A percentile compares a stretch with the other conserved stretches of the same genome.
Conservation (phyloP, 2,797 vertebrate species). For the Novumbra hubbsi region DNA sequence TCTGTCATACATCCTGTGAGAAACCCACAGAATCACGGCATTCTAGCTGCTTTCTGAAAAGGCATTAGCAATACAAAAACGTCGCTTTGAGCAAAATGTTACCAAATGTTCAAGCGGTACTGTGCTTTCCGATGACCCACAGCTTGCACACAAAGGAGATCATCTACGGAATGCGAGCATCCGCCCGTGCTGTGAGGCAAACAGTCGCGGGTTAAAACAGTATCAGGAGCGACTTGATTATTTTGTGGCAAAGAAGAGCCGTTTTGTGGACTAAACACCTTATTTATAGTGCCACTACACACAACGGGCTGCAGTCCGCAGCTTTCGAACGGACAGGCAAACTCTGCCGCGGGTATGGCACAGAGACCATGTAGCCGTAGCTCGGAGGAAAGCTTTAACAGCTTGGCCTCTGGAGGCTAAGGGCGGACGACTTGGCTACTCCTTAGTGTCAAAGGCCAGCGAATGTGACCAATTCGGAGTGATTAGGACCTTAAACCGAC, state of each 20-base stretch:
- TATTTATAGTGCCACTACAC: background rate
- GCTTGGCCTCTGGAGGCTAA: background rate
- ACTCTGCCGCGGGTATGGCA: slow-evolving; percentile 50
- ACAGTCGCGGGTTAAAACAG: background rate
- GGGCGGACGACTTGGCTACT: background rate
- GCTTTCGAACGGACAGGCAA: slow-evolving; percentile 17
- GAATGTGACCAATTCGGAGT: background rate
- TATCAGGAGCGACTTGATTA: background rate
- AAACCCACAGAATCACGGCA: too few species aligned
- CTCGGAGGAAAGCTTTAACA: slow-evolving; percentile 40
- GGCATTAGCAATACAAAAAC: background rate
- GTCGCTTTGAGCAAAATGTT: background rate
- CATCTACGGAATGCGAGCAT: background rate
- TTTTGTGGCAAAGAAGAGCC: background rate
- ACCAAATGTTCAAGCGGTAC: background rate
- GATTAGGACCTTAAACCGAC: background rate
- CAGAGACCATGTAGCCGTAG: slow-evolving; percentile 50
- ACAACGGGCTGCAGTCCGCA: slow-evolving; percentile 14
- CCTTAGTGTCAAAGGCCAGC: background rate
- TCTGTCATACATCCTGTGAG: too few species aligned
- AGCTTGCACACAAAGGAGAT: background rate
- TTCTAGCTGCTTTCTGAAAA: too few species aligned
- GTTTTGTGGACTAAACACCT: background rate
- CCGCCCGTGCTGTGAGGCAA: background rate
- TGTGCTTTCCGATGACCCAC: background rate